Conservation (phyloP, 1,140 invertebrate genomes). For the Leptonema lineaticorne region DNA sequence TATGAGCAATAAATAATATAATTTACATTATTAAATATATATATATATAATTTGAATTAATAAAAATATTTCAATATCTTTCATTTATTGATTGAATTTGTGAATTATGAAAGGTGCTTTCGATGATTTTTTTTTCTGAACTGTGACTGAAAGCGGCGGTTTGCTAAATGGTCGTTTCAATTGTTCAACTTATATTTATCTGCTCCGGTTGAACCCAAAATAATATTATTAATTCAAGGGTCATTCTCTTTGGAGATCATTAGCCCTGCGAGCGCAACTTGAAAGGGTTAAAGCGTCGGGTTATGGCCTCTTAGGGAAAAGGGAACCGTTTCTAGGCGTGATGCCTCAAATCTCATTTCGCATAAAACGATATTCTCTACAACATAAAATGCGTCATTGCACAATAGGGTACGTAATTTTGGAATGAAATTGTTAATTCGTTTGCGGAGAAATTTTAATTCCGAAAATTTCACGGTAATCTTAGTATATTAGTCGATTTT, state of each 20-base stretch:
- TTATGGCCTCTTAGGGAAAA: constrained; percentile 28
- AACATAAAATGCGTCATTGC: constrained; percentile 5
- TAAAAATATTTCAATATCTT: not conserved
- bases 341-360: constrained; percentile 12
- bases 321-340: not conserved
- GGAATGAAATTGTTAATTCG: not conserved
- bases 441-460: not conserved
- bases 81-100: not conserved
- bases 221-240: constrained; percentile 42
- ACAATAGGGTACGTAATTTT: too few relatives aligned
- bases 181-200: constrained; percentile 34
- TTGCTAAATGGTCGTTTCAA: constrained; percentile 21
- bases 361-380: not conserved
- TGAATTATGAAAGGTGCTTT: not conserved
- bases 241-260: constrained; percentile 42
- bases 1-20: too few relatives aligned
- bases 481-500: too few relatives aligned
- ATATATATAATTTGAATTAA: not conserved
- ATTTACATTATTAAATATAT: too few relatives aligned
- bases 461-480: too few relatives aligned
- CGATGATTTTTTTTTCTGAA: not conserved
- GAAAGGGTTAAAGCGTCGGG: constrained; percentile 38
- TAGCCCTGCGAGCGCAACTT: constrained; percentile 35
- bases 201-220: constrained; percentile 33
- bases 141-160: not conserved